These are phyloP conservation scores for Virgularia gustaviana DNA, from an alignment of 92 coral and sea anemone genomes.

Conservation along the genomic window DNA sequence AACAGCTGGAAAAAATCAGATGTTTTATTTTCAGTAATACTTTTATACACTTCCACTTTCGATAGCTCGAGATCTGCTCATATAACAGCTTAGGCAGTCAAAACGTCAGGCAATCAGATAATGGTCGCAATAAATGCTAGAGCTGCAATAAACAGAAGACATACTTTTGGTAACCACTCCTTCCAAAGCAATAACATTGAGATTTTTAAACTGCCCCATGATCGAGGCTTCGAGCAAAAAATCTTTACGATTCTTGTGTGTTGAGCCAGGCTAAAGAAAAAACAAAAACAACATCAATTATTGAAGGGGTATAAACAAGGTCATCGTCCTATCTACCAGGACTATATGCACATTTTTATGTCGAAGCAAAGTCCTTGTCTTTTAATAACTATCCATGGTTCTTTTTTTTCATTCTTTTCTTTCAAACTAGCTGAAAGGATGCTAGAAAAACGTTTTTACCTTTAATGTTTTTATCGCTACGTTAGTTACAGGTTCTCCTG, in stretches of 20 bases:
- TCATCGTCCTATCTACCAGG: no score
- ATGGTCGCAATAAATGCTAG: no score
- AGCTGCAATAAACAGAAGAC: neutral
- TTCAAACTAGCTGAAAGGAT: neutral
- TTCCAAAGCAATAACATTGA: slow-evolving; percentile 44
- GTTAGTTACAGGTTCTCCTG: slow-evolving; percentile 21
- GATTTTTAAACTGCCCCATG: slow-evolving; percentile 50
- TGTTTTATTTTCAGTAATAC: no score
- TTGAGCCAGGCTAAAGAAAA: slow-evolving; percentile 25
- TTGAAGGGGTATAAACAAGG: no score
- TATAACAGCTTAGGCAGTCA: no score
- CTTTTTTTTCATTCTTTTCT: neutral
- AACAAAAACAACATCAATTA: neutral
- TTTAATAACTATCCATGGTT: no score
- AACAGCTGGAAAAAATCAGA: slow-evolving; percentile 39
- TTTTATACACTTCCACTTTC: no score
- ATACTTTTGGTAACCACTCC: slow-evolving; percentile 47
- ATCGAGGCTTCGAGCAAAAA: slow-evolving; percentile 46
- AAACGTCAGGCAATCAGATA: no score
- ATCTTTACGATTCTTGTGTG: slow-evolving; percentile 37
- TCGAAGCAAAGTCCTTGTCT: no score
- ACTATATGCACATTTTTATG: no score
- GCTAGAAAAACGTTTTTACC: neutral
- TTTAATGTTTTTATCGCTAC: slow-evolving; percentile 45
- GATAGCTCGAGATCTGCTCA: no score